These are phyloP conservation scores for Bergia puertoricense DNA, from an alignment of 92 coral and sea anemone species.

Conservation along the genomic window DNA sequence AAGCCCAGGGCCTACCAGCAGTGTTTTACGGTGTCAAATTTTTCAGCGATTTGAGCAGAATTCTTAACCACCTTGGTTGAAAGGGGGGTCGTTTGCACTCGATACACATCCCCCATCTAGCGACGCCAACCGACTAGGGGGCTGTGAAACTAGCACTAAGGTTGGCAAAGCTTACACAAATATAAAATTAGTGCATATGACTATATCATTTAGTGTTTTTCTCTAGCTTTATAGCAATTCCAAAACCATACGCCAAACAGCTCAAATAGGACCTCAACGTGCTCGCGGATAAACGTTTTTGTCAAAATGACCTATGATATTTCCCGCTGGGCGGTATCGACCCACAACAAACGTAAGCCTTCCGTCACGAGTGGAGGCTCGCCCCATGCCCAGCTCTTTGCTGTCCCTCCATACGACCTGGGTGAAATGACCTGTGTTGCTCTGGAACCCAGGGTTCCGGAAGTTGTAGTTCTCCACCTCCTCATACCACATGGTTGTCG, in stretches of 20 bases:
- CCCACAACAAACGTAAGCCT: slow-evolving; percentile 79
- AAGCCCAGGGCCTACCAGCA: too few relatives aligned
- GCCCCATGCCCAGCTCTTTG: slow-evolving; percentile 87
- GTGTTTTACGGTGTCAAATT: too few relatives aligned
- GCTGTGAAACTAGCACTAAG: too few relatives aligned
- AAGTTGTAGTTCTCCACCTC: slow-evolving; percentile 80
- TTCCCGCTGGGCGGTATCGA: slow-evolving; percentile 92
- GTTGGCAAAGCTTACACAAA: too few relatives aligned
- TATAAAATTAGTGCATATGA: too few relatives aligned
- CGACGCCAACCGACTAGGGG: too few relatives aligned
- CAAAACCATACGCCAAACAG: neutral
- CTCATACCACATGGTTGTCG: slow-evolving; percentile 88
- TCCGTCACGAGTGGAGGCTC: slow-evolving; percentile 77
- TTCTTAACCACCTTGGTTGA: too few relatives aligned
- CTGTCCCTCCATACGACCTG: slow-evolving; percentile 93
- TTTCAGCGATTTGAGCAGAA: too few relatives aligned
- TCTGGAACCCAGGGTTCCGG: slow-evolving; percentile 78
- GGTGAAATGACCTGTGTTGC: slow-evolving; percentile 92
- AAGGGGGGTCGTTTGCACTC: too few relatives aligned
- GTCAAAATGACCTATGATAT: slow-evolving; percentile 63
- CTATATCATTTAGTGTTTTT: too few relatives aligned
- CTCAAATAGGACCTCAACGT: neutral
- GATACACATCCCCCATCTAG: too few relatives aligned
- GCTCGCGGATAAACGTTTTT: slow-evolving; percentile 34
- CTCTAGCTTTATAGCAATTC: neutral